Percentiles rank a stretch among this genome's conserved stretches.
Conservation (phyloP, 2,888 invertebrate genomes). For the Lithophane socia region DNA sequence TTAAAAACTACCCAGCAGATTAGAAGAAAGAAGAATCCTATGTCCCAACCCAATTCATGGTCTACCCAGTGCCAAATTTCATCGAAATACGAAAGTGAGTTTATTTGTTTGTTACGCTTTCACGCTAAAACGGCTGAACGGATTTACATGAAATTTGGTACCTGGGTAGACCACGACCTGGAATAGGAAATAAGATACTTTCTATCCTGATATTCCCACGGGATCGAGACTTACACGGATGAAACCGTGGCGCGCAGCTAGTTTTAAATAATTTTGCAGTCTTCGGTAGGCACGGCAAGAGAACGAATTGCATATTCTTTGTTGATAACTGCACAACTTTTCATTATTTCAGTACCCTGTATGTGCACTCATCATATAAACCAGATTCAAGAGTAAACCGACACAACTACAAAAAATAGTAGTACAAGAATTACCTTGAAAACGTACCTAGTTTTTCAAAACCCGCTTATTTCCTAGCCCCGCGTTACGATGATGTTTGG, state of each 20-base stretch:
- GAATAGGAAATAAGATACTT: not conserved
- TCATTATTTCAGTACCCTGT: not conserved
- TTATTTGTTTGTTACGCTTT: no score
- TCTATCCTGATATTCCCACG: no score
- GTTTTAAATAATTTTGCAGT: not conserved
- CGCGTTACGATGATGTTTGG: slow-evolving; percentile 69
- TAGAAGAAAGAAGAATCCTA: no score
- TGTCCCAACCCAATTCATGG: no score
- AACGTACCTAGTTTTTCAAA: not conserved
- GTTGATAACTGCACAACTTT: not conserved
- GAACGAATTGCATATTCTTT: not conserved
- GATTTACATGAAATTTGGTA: not conserved
- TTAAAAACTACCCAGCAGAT: no score
- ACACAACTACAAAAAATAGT: no score
- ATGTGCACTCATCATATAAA: not conserved
- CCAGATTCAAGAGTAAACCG: not conserved
- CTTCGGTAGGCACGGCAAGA: not conserved
- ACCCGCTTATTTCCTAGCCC: slow-evolving; percentile 52
- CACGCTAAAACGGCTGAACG: no score
- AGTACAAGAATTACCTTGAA: no score
- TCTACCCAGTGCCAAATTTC: no score
- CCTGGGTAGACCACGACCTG: not conserved
- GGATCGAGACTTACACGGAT: no score
- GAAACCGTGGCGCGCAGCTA: not conserved
- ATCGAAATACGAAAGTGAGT: no score